Evolutionary conservation across 35 echinoderm and acorn worm genomes (phyloP), one percentile per base, ranked within the genome.

Genomic region (Ophiothrix spiculata): DNA sequence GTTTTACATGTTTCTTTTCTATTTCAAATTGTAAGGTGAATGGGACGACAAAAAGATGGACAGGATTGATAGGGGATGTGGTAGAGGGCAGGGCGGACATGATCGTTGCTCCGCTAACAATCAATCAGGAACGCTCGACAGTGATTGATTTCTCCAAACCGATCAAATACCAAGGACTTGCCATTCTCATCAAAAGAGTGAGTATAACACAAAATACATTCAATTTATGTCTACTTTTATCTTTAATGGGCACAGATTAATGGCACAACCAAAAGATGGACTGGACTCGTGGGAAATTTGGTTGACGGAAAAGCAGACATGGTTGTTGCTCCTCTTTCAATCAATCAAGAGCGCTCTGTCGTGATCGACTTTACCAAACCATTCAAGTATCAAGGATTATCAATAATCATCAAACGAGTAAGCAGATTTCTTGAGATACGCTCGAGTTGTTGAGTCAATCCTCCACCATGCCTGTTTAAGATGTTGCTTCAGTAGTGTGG

Each of bases 341-440:
- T 90, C 38, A 90, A 83, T 46, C 76, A 90, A 10, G 88, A 90
- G 49, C 56, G 88, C 56, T 73, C 74, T 1, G 34, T 39, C 19
- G 42, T 76, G 39, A 78, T 90, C 60, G 88, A 84, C 56, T 90
- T 90, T 41, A 84, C 88, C 14, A 90, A 90, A 60, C 88, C 88
- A 33, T 90, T 83, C 88, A 90, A 90, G 74, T 90, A 90, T 40
- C 88, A 90, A 39, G 88, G 88, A 32, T 35, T 90, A 31, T 78
- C 88, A 37, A 90, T 90, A 37, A 39, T 90, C 32, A 80, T 90
- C 73, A 83, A 83, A 84, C 83, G 79, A 80, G 88, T 90, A 76
- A 38, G 56, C 19, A 36, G 0, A 25, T 10, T n/a, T n/a, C n/a
- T n/a, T n/a, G n/a, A n/a, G n/a, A n/a, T n/a, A n/a, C n/a, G n/a